These are phyloP conservation scores for Mesodorylaimus sp. DNA, from an alignment of 2,888 invertebrate species.

Conservation along the genomic window DNA sequence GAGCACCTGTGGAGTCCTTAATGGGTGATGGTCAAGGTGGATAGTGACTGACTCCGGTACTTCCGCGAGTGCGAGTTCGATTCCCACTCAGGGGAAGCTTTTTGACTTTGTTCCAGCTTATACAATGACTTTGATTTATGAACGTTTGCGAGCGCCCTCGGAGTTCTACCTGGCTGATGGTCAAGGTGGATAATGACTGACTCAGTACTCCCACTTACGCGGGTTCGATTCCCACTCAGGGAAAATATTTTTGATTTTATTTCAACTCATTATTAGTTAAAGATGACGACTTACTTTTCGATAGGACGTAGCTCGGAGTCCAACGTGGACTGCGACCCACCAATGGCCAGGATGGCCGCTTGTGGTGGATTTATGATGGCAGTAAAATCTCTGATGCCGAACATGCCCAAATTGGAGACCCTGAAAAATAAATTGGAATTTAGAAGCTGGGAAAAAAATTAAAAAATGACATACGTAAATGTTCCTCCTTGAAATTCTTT, in stretches of 20 bases:
- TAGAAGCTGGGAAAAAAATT: constrained; percentile 38
- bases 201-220: too few relatives aligned
- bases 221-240: too few relatives aligned
- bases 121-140: too few relatives aligned
- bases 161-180: too few relatives aligned
- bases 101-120: too few relatives aligned
- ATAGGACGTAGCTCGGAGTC: constrained; percentile 21
- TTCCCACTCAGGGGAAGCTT: too few relatives aligned
- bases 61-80: too few relatives aligned
- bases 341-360: constrained; percentile 46
- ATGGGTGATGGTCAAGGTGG: too few relatives aligned
- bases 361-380: constrained; percentile 52
- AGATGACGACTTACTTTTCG: constrained; percentile 16
- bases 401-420: constrained; percentile 51
- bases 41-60: too few relatives aligned
- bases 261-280: background rate
- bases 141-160: too few relatives aligned
- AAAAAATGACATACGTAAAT: constrained; percentile 25
- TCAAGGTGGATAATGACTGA: too few relatives aligned
- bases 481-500: constrained; percentile 46
- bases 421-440: constrained; percentile 30
- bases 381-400: constrained; percentile 45
- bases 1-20: too few relatives aligned
- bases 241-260: constrained; percentile 6
- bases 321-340: constrained; percentile 26